These are phyloP conservation scores for Muntiacus reevesi DNA, from an alignment of 2,113 vertebrate species.

Conservation along the genomic window DNA sequence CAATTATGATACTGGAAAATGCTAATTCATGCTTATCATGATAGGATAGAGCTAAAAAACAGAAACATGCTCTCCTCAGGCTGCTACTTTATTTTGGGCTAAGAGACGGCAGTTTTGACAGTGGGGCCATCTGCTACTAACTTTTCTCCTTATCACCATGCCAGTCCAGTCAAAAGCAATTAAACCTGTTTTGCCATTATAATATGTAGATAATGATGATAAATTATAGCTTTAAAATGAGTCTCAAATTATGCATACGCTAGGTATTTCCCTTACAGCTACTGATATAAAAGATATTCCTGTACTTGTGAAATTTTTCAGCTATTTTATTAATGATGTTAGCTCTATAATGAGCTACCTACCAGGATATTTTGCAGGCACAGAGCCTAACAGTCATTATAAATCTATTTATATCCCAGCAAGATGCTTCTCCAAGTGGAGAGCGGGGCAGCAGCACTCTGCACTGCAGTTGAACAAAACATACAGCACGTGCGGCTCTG, in stretches of 20 bases:
- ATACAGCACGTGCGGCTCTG: slow-evolving; percentile 46
- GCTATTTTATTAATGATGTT: slow-evolving; percentile 85
- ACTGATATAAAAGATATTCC: slow-evolving; percentile 77
- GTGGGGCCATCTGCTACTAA: slow-evolving; percentile 84
- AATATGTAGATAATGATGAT: slow-evolving; percentile 87
- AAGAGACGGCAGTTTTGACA: slow-evolving; percentile 80
- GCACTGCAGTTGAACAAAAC: slow-evolving; percentile 71
- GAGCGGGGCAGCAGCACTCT: slow-evolving; percentile 67
- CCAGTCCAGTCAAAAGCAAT: slow-evolving; percentile 86
- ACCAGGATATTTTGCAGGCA: slow-evolving; percentile 82
- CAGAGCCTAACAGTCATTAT: slow-evolving; percentile 83
- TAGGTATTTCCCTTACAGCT: slow-evolving; percentile 82
- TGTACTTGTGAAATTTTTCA: slow-evolving; percentile 78
- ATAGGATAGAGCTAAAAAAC: slow-evolving; percentile 64
- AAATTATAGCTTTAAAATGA: slow-evolving; percentile 84
- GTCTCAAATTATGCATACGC: slow-evolving; percentile 80
- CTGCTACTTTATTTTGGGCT: slow-evolving; percentile 78
- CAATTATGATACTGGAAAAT: slow-evolving; percentile 77
- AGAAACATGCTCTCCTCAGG: slow-evolving; percentile 72
- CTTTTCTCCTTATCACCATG: slow-evolving; percentile 80
- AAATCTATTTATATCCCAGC: slow-evolving; percentile 87
- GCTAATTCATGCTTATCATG: slow-evolving; percentile 71
- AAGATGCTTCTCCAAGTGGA: slow-evolving; percentile 80
- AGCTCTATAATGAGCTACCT: slow-evolving; percentile 84
- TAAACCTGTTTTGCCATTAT: slow-evolving; percentile 84